Conservation (phyloP, 2,888 invertebrate genomes). For the Temnothorax rugatulus region DNA sequence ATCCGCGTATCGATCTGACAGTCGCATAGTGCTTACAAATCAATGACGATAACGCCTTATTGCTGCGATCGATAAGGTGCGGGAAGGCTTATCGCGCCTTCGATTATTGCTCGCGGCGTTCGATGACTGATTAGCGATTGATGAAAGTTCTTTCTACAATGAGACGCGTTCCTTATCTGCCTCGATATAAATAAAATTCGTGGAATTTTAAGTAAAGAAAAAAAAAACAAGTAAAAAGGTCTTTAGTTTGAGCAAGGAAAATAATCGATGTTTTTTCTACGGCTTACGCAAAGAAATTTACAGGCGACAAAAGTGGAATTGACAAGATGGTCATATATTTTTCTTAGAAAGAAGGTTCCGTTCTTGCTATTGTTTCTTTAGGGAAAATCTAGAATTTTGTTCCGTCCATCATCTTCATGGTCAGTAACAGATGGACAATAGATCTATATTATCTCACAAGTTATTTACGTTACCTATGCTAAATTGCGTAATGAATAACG, state of each 20-base stretch:
- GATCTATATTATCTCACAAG: not conserved
- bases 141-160: not conserved
- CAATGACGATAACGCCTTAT: slow-evolving; percentile 59
- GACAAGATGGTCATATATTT: not conserved
- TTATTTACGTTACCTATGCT: not conserved
- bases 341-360: not conserved
- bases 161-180: not conserved
- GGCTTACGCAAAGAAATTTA: not conserved
- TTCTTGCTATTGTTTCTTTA: not conserved
- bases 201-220: not conserved
- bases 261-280: not conserved
- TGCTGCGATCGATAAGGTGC: slow-evolving; percentile 59
- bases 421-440: not conserved
- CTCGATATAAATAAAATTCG: not conserved
- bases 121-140: slow-evolving; percentile 64
- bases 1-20: slow-evolving; percentile 26
- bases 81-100: slow-evolving; percentile 62
- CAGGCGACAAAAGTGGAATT: not conserved
- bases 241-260: not conserved
- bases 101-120: slow-evolving; percentile 58
- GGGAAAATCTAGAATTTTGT: not conserved
- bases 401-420: not conserved
- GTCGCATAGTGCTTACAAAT: slow-evolving; percentile 46
- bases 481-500: not conserved
- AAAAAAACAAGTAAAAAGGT: not conserved